Evolutionary conservation across 2,888 invertebrate genomes (phyloP).

Genomic region (Rhorus exstirpatorius): DNA sequence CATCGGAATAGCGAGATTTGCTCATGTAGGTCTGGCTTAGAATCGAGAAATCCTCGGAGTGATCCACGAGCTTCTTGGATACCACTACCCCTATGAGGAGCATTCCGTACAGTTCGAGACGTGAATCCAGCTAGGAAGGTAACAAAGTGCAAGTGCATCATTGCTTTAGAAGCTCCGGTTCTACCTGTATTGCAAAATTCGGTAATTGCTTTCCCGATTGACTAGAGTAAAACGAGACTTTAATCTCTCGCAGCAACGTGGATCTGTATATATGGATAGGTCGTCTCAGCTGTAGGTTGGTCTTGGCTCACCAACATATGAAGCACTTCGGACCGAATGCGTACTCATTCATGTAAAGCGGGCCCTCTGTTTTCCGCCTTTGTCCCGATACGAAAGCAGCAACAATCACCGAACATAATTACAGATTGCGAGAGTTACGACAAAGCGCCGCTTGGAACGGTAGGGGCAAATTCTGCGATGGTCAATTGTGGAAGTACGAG

Average conservation of each 20-base stretch:
- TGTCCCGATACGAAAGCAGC: constrained; percentile 52
- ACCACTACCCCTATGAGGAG: constrained; percentile 3
- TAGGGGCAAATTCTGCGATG: constrained; percentile 56
- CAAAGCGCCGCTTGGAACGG: constrained; percentile 67
- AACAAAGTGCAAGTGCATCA: constrained; percentile 19
- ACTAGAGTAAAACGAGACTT: constrained; percentile 74
- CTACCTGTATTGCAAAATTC: constrained; percentile 76
- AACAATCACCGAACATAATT: constrained; percentile 77
- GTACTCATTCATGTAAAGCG: constrained; percentile 16
- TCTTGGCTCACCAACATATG: constrained; percentile 11
- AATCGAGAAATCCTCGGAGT: constrained; percentile 24
- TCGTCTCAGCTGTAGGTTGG: constrained; percentile 1
- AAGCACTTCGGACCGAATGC: background rate
- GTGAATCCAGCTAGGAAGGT: background rate
- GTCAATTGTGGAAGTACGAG: constrained; percentile 73
- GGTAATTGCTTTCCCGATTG: constrained; percentile 81
- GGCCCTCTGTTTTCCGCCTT: constrained; percentile 55
- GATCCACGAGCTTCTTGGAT: background rate
- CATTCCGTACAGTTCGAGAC: constrained; percentile 1
- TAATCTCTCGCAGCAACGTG: constrained; percentile 68
- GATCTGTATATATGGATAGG: background rate
- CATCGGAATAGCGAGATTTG: background rate
- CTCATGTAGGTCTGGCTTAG: background rate
- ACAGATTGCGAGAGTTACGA: constrained; percentile 75
- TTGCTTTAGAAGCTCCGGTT: constrained; percentile 1